Conservation (phyloP, 2,797 vertebrate genomes). For the Paramormyrops hopkinsi region DNA sequence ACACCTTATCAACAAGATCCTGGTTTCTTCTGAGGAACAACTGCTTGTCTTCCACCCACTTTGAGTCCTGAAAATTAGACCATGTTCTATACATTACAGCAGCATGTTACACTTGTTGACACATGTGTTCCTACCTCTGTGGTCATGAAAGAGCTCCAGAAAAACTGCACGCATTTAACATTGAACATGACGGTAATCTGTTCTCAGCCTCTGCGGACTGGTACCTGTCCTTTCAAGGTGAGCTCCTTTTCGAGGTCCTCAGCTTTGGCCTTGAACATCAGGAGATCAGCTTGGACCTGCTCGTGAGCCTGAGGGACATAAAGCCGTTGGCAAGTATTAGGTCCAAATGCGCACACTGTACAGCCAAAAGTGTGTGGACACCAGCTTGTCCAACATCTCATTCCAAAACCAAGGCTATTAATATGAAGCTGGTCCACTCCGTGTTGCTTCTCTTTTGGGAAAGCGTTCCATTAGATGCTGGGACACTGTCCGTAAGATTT, state of each 20-base stretch:
- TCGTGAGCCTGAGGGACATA: constrained; percentile 75
- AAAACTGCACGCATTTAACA: not conserved
- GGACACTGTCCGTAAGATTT: not conserved
- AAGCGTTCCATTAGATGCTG: not conserved
- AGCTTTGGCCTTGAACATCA: constrained; percentile 93
- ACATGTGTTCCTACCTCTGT: not conserved
- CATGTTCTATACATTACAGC: not conserved
- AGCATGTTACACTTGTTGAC: not conserved
- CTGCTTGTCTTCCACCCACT: constrained; percentile 98
- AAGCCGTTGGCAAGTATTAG: not conserved
- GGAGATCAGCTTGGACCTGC: constrained; percentile 84
- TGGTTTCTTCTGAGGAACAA: constrained; percentile 93
- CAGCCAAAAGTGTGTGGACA: not conserved
- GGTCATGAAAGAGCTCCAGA: not conserved
- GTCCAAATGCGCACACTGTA: not conserved
- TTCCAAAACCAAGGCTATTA: not conserved
- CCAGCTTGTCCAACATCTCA: not conserved
- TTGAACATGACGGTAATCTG: not conserved
- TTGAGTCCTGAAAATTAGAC: constrained; percentile 75
- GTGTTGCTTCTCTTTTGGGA: not conserved
- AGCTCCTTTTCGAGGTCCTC: constrained; percentile 92
- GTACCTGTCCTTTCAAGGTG: constrained; percentile 84
- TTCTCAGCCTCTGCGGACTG: not conserved
- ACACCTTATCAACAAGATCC: constrained; percentile 91
- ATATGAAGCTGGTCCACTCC: not conserved